Evolutionary conservation across 2,797 vertebrate species (phyloP).

Genomic region (Paedocypris micromegethes): DNA sequence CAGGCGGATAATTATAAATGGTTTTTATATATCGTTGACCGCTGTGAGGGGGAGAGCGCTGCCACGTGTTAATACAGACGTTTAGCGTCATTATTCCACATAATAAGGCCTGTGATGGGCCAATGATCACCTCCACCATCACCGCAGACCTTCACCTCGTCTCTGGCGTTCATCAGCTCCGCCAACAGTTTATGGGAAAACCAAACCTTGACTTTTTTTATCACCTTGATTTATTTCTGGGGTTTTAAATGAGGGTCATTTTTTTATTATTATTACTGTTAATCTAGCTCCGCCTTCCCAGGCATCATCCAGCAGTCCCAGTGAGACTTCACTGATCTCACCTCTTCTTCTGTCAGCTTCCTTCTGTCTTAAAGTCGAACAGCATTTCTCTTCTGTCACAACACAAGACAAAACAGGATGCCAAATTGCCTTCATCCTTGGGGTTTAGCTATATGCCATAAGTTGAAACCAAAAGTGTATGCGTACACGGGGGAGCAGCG

Average conservation of each 20-base stretch:
- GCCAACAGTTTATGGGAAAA: slow-evolving; percentile 36
- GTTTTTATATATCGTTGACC: slow-evolving; percentile 74
- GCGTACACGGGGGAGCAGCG: slow-evolving; percentile 26
- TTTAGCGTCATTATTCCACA: slow-evolving; percentile 75
- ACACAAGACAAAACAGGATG: slow-evolving; percentile 24
- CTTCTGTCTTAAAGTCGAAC: not conserved
- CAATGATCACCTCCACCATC: slow-evolving; percentile 53
- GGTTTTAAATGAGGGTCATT: too few relatives aligned
- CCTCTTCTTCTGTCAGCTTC: not conserved
- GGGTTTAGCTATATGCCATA: slow-evolving; percentile 31
- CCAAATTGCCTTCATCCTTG: slow-evolving; percentile 8
- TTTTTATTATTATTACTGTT: too few relatives aligned
- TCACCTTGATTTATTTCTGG: too few relatives aligned
- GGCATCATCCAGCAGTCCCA: slow-evolving; percentile 1
- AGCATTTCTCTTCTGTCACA: not conserved
- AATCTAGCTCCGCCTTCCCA: too few relatives aligned
- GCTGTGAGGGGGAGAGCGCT: slow-evolving; percentile 70
- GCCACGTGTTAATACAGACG: slow-evolving; percentile 76
- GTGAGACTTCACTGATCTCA: slow-evolving; percentile 13
- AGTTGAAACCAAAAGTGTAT: slow-evolving; percentile 37
- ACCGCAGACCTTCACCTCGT: slow-evolving; percentile 34
- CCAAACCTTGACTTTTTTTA: slow-evolving; percentile 18
- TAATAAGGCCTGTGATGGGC: slow-evolving; percentile 63
- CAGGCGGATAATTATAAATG: slow-evolving; percentile 73
- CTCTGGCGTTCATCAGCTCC: slow-evolving; percentile 36